These are phyloP conservation scores for Dendrocincla fuliginosa DNA, from an alignment of 2,797 vertebrate genomes.

Conservation along the genomic window DNA sequence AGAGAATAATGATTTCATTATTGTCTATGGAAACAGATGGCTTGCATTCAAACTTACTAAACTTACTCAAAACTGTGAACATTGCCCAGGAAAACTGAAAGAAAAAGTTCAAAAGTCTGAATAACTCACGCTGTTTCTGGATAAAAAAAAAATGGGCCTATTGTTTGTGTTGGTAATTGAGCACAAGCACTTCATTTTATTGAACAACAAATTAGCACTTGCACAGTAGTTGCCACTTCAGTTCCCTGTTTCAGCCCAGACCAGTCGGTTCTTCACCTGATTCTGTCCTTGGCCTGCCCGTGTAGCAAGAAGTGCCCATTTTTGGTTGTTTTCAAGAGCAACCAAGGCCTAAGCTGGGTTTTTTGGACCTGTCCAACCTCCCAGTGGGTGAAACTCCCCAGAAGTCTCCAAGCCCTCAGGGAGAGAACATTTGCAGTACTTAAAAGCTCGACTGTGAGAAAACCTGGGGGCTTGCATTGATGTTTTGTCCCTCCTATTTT, in stretches of 20 bases:
- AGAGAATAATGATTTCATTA: conserved; percentile 71
- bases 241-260: not conserved
- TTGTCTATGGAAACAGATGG: conserved; percentile 68
- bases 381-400: not conserved
- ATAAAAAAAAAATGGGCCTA: not conserved
- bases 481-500: not conserved
- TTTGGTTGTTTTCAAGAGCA: not conserved
- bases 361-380: not conserved
- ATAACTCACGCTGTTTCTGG: conserved; percentile 39
- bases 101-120: conserved; percentile 52
- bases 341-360: fast-evolving
- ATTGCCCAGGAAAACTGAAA: conserved; percentile 58
- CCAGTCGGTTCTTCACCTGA: not conserved
- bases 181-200: conserved; percentile 42
- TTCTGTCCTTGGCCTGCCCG: not conserved
- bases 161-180: conserved; percentile 68
- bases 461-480: fast-evolving
- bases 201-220: conserved; percentile 60
- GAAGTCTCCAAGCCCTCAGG: not conserved
- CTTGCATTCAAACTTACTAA: conserved; percentile 55
- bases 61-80: conserved; percentile 42
- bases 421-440: not conserved
- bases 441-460: fast-evolving
- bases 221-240: conserved; percentile 37
- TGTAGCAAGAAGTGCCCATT: not conserved